A percentile compares a stretch with the other conserved stretches of the same genome.
Evolutionary conservation across 1,140 invertebrate genomes (phyloP).

Genomic region (Cydia amplana): DNA sequence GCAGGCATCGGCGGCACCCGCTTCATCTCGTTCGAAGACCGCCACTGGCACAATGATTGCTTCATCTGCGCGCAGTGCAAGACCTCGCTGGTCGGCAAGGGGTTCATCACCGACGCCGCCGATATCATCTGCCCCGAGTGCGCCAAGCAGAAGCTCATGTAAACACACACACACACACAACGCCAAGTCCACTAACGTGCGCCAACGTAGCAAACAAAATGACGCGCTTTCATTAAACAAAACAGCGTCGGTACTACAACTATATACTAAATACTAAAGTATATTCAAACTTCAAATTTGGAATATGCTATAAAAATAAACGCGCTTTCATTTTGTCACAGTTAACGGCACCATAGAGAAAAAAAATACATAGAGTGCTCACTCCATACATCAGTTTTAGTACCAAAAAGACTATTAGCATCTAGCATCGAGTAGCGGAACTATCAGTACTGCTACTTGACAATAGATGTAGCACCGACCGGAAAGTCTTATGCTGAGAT

Average conservation of each 20-base stretch:
- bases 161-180: slow-evolving; percentile 67
- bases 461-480: too few species aligned
- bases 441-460: too few species aligned
- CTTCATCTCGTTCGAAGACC: slow-evolving; percentile 99
- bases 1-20: slow-evolving; percentile 98
- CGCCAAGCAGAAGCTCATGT: slow-evolving; percentile 96
- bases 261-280: too few species aligned
- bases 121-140: slow-evolving; percentile 99
- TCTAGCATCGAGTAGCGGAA: too few species aligned
- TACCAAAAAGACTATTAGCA: too few species aligned
- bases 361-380: too few species aligned
- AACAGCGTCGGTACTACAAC: not conserved
- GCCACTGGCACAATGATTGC: slow-evolving; percentile 99
- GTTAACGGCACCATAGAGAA: not conserved
- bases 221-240: slow-evolving; percentile 1
- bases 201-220: not conserved
- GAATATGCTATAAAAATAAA: not conserved
- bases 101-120: slow-evolving; percentile 97
- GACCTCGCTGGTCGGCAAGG: slow-evolving; percentile 96
- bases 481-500: too few species aligned
- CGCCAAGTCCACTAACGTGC: slow-evolving; percentile 8
- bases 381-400: too few species aligned
- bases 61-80: slow-evolving; percentile 98
- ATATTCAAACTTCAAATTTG: not conserved
- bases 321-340: not conserved